phyloP scores from a whole-genome alignment of 2,113 vertebrate genomes.

The Todiramphus saurophagus region DNA sequence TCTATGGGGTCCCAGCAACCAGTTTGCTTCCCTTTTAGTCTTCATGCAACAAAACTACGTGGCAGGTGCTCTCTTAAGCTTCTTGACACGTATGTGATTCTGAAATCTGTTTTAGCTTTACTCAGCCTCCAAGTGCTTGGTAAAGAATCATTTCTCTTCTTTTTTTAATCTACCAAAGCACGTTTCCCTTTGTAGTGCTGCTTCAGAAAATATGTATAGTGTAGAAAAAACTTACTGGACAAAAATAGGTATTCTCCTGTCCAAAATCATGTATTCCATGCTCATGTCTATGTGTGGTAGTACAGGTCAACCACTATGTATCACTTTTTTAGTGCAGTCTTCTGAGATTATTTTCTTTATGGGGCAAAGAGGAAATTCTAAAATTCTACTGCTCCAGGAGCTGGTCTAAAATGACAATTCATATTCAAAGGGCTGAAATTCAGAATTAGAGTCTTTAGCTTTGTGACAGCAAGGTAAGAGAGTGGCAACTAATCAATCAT shows the following conservation, averaged over 20 bases:
- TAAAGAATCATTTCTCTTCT: not conserved
- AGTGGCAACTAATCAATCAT: slow-evolving; percentile 9
- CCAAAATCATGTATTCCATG: not conserved
- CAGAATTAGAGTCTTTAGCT: not conserved
- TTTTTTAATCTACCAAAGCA: not conserved
- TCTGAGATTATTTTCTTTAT: not conserved
- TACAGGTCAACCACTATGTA: not conserved
- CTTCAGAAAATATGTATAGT: not conserved
- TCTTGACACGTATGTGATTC: not conserved
- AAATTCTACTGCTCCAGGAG: not conserved
- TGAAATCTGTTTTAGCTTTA: not conserved
- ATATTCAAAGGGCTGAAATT: not conserved
- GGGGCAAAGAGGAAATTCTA: not conserved
- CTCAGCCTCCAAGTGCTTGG: not conserved
- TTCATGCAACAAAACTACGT: not conserved
- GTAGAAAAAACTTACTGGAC: not conserved
- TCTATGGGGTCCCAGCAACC: not conserved
- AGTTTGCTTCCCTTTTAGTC: not conserved
- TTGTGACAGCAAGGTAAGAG: not conserved
- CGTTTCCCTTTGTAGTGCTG: not conserved
- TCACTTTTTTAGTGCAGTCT: not conserved
- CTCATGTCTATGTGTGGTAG: not conserved
- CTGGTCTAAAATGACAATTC: not conserved
- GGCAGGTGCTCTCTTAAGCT: not conserved
- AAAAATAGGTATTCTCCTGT: not conserved